phyloP scores from a whole-genome alignment of 2,797 vertebrate genomes.

The Prunella strophiata region DNA sequence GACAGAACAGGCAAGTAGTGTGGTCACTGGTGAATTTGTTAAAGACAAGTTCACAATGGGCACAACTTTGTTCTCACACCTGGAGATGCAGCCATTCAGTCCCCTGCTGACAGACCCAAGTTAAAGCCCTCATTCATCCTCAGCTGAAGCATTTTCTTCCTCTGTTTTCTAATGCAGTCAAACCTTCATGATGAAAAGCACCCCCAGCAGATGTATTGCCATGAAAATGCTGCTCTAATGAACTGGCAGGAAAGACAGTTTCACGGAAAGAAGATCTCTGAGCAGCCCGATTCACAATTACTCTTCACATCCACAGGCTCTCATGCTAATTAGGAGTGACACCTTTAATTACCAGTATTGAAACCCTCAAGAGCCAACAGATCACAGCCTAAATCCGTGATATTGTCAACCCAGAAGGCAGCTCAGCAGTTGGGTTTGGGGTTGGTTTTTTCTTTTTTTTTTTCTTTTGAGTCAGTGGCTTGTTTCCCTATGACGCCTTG shows the following conservation, averaged over 20 bases:
- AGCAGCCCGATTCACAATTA: background rate
- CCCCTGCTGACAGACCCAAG: background rate
- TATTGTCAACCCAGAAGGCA: constrained; percentile 23
- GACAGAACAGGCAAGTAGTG: background rate
- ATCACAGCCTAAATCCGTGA: constrained; percentile 60
- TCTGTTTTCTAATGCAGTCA: background rate
- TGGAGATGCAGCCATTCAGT: background rate
- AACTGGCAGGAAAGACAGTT: background rate
- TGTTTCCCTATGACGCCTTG: constrained; percentile 64
- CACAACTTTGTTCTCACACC: background rate
- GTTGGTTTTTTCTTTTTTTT: background rate
- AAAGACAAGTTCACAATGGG: background rate
- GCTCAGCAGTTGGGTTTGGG: background rate
- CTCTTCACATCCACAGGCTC: background rate
- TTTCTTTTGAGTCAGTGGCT: background rate
- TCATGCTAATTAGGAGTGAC: constrained; percentile 55
- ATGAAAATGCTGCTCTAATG: background rate
- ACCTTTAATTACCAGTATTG: constrained; percentile 60
- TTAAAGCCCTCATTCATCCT: background rate
- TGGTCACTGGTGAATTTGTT: background rate
- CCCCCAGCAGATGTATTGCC: background rate
- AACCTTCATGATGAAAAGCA: background rate
- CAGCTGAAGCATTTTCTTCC: background rate
- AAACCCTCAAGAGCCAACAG: constrained; percentile 65
- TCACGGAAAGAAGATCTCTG: background rate